Conservation (phyloP, 2,888 invertebrate species). For the Nebria brevicollis region DNA sequence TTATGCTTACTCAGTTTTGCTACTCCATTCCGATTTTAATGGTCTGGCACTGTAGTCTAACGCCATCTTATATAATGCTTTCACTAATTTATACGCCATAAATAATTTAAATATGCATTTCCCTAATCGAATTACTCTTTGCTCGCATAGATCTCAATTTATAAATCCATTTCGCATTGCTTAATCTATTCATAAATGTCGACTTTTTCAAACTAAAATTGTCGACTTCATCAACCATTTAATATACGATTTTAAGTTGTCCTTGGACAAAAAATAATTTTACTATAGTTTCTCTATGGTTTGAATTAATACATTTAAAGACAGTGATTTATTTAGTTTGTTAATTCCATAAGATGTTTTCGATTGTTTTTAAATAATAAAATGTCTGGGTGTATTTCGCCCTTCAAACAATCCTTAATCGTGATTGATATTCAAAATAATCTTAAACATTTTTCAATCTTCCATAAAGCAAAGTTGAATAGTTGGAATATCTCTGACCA, state of each 20-base stretch:
- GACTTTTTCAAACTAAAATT: neutral
- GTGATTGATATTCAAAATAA: neutral
- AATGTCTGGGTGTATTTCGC: neutral
- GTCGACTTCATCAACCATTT: too few relatives aligned
- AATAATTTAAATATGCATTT: neutral
- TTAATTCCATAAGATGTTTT: too few relatives aligned
- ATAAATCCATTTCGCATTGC: neutral
- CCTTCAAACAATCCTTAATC: neutral
- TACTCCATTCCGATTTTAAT: neutral
- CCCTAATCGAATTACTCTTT: neutral
- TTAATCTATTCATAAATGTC: neutral
- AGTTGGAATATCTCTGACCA: neutral
- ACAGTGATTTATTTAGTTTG: too few relatives aligned
- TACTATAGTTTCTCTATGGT: too few relatives aligned
- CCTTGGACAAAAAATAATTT: too few relatives aligned
- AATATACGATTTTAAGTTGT: too few relatives aligned
- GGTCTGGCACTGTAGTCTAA: neutral
- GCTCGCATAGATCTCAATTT: neutral
- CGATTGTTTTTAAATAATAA: too few relatives aligned
- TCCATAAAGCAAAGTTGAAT: neutral
- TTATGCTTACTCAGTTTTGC: constrained; percentile 1
- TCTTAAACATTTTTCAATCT: neutral
- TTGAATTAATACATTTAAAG: too few relatives aligned
- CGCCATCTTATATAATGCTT: neutral
- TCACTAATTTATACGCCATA: neutral